phyloP scores from a whole-genome alignment of 2,888 invertebrate species.

The Tanypteryx hageni region DNA sequence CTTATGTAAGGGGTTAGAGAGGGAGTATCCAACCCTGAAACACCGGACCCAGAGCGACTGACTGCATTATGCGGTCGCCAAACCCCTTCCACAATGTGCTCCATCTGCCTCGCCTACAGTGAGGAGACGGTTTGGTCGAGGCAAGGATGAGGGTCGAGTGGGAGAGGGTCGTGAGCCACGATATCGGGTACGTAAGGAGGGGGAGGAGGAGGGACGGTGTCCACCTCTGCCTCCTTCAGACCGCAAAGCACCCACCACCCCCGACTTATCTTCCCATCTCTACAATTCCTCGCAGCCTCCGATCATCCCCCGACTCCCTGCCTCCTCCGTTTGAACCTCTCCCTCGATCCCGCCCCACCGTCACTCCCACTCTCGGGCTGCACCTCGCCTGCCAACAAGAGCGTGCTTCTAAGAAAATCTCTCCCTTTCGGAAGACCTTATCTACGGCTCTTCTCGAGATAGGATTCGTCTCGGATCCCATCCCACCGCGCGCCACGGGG shows the following conservation, averaged over 20 bases:
- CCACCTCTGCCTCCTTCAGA: slow-evolving; percentile 27
- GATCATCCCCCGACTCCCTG: not conserved
- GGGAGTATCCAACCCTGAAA: slow-evolving; percentile 15
- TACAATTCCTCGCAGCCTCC: not conserved
- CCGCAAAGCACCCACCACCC: slow-evolving; percentile 27
- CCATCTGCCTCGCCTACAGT: not conserved
- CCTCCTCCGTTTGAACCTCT: not conserved
- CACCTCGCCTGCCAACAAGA: slow-evolving; percentile 22
- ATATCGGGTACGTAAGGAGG: too few relatives aligned
- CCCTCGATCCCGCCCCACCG: too few relatives aligned
- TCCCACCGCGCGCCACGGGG: not conserved
- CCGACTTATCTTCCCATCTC: slow-evolving; percentile 19
- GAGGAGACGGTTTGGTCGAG: not conserved
- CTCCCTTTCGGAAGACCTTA: slow-evolving; percentile 12
- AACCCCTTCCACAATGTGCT: slow-evolving; percentile 1
- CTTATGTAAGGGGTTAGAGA: slow-evolving; percentile 37
- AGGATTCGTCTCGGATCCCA: slow-evolving; percentile 34
- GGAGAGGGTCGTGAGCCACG: too few relatives aligned
- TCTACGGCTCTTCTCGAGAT: slow-evolving; percentile 45
- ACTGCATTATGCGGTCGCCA: slow-evolving; percentile 55
- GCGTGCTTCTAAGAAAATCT: slow-evolving; percentile 36
- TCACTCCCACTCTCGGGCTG: not conserved
- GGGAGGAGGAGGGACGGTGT: not conserved
- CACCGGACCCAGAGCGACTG: slow-evolving; percentile 18
- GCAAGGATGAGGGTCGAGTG: too few relatives aligned